Evolutionary conservation across 2,888 invertebrate genomes (phyloP), one percentile per base, ranked within the genome.

Genomic region (Subacronicta megacephala): DNA sequence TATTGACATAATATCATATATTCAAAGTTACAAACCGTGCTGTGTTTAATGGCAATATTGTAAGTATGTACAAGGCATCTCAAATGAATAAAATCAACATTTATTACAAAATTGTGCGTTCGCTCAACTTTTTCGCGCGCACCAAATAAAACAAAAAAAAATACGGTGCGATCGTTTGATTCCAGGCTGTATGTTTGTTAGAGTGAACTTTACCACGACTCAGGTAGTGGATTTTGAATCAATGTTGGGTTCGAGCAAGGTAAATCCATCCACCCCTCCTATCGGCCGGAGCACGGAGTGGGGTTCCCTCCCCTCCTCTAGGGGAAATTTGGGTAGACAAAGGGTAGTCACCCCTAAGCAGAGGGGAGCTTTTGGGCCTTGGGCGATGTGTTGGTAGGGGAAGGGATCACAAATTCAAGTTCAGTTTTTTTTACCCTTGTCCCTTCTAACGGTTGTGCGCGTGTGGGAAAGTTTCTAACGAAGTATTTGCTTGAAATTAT

Each of bases 291-390:
- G 56, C 81, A 74, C 78, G 84, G 85, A 91, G 90, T 90, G 93
- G 93, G 93, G 90, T 89, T 84, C 88, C 92, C 92, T 89, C 92
- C 92, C 92, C 87, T 89, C 84, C 77, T 80, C 79, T 88, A 89
- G 85, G 92, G 90, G 90, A 89, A 86, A 89, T 86, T 84, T 84
- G 88, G 90, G 90, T 84, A 90, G 89, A 90, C 93, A 93, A 92
- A 93, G 93, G 93, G 93, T 92, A 92, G 89, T 89, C 90, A 88
- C 92, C 93, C 93, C 89, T 87, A 86, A 84, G 80, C 90, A 81
- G 87, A 92, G 92, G 92, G 92, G 92, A 88, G 88, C 84, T 79
- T 68, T 54, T 82, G 86, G 84, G 88, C 89, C 89, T 87, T 87
- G 88, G 89, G 89, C 88, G 88, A 87, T 82, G 77, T 82, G 85